Evolutionary conservation across 1,140 invertebrate species (phyloP).

Genomic region (Mercenaria mercenaria): DNA sequence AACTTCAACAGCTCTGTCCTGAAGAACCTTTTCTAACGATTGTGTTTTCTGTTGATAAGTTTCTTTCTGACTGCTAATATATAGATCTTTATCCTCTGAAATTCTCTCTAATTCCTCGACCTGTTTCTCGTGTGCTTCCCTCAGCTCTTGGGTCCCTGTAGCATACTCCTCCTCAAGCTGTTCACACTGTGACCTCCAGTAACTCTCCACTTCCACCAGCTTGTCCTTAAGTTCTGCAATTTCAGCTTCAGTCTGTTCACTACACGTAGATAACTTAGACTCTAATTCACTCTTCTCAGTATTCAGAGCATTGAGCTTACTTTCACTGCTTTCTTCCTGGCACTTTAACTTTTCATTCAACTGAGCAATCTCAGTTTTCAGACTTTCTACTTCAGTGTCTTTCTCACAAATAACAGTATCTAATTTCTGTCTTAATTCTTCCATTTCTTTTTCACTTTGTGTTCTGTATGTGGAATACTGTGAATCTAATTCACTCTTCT

Average conservation of each 20-base stretch:
- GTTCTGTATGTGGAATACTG: background rate
- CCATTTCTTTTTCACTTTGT: background rate
- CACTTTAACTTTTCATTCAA: background rate
- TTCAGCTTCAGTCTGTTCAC: background rate
- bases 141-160: slow-evolving; percentile 69
- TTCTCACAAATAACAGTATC: slow-evolving; percentile 14
- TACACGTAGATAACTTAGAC: background rate
- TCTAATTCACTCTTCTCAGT: background rate
- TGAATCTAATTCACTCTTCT: background rate
- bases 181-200: slow-evolving; percentile 74
- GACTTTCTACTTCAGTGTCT: slow-evolving; percentile 28
- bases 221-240: slow-evolving; percentile 21
- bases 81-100: slow-evolving; percentile 72
- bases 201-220: slow-evolving; percentile 71
- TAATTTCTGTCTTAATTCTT: background rate
- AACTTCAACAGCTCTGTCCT: slow-evolving; percentile 25
- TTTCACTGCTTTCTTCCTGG: background rate
- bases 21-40: slow-evolving; percentile 8
- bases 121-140: slow-evolving; percentile 64
- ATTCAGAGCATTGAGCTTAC: background rate
- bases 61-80: slow-evolving; percentile 65
- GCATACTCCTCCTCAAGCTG: slow-evolving; percentile 73
- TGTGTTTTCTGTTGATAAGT: slow-evolving; percentile 63
- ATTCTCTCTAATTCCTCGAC: slow-evolving; percentile 63
- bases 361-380: background rate